Evolutionary conservation across 2,888 invertebrate species (phyloP).

Genomic region (Mystacides longicornis): DNA sequence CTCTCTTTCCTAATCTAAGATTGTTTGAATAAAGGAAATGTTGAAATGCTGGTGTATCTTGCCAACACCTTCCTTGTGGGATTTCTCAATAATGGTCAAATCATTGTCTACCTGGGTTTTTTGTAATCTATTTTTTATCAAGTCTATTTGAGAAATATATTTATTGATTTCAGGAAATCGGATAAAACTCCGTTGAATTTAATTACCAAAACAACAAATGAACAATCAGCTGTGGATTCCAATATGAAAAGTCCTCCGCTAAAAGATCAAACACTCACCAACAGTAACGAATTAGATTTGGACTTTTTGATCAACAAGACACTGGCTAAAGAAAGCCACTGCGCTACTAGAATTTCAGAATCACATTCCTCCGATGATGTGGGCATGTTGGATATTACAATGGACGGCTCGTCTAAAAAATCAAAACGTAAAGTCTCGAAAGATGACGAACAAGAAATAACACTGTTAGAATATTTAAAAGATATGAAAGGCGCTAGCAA

Average conservation of each 20-base stretch:
- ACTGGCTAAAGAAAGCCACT: conserved; percentile 19
- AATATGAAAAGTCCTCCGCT: conserved; percentile 16
- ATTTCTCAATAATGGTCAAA: no score
- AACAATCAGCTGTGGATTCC: conserved; percentile 10
- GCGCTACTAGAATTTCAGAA: conserved; percentile 27
- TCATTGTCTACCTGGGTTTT: no score
- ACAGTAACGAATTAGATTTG: conserved; percentile 37
- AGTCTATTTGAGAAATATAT: no score
- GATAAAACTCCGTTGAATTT: conserved; percentile 62
- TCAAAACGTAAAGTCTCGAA: conserved; percentile 24
- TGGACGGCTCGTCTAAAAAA: conserved; percentile 35
- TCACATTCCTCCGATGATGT: conserved; percentile 39
- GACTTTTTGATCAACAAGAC: conserved; percentile 46
- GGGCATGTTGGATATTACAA: conserved; percentile 51
- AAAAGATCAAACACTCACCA: conserved; percentile 26
- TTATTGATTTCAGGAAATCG: conserved; percentile 43
- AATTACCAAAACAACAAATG: conserved; percentile 30
- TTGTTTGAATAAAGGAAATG: no score
- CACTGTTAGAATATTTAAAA: conserved; percentile 21
- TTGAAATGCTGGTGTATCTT: no score
- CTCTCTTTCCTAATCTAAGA: no score
- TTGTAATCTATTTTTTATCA: no score
- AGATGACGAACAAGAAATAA: conserved; percentile 26
- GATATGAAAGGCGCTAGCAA: conserved; percentile 16
- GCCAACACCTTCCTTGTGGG: no score